phyloP scores from a whole-genome alignment of 2,888 invertebrate species.

The Plagodis pulveraria region DNA sequence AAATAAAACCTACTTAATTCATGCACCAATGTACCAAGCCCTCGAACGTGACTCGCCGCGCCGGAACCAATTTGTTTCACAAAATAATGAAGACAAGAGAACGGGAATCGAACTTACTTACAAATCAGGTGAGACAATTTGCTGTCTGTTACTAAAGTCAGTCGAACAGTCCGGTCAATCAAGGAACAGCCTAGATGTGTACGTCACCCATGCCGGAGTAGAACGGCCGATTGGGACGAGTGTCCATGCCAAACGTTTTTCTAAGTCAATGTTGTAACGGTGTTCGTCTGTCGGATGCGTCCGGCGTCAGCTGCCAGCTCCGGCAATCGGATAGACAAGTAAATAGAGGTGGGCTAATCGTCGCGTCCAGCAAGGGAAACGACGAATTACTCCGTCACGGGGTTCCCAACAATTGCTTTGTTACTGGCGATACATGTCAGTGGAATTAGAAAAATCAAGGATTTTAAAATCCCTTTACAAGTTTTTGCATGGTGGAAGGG shows the following conservation, averaged over 20 bases:
- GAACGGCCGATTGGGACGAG: slow-evolving; percentile 53
- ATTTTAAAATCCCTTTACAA: too few relatives aligned
- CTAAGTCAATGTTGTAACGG: slow-evolving; percentile 82
- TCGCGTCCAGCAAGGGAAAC: slow-evolving; percentile 81
- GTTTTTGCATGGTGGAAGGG: too few relatives aligned
- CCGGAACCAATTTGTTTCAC: slow-evolving; percentile 43
- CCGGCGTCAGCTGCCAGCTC: slow-evolving; percentile 82
- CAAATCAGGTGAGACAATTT: slow-evolving; percentile 56
- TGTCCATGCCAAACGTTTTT: slow-evolving; percentile 79
- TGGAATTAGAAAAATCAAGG: slow-evolving; percentile 7
- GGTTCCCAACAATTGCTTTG: slow-evolving; percentile 78
- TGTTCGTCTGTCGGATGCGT: slow-evolving; percentile 76
- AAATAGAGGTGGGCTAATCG: slow-evolving; percentile 83
- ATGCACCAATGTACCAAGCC: slow-evolving; percentile 7
- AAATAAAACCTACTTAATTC: slow-evolving; percentile 31
- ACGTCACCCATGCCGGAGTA: slow-evolving; percentile 53
- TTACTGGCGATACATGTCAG: slow-evolving; percentile 65
- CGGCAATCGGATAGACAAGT: slow-evolving; percentile 76
- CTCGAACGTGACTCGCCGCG: slow-evolving; percentile 42
- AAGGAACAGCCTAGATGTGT: slow-evolving; percentile 60
- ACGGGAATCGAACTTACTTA: slow-evolving; percentile 39
- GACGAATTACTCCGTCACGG: slow-evolving; percentile 81
- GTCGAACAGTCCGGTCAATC: slow-evolving; percentile 52
- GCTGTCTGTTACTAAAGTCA: slow-evolving; percentile 49
- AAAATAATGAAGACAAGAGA: slow-evolving; percentile 30